Conservation (phyloP, 2,888 invertebrate species). For the Cantharis lateralis region DNA sequence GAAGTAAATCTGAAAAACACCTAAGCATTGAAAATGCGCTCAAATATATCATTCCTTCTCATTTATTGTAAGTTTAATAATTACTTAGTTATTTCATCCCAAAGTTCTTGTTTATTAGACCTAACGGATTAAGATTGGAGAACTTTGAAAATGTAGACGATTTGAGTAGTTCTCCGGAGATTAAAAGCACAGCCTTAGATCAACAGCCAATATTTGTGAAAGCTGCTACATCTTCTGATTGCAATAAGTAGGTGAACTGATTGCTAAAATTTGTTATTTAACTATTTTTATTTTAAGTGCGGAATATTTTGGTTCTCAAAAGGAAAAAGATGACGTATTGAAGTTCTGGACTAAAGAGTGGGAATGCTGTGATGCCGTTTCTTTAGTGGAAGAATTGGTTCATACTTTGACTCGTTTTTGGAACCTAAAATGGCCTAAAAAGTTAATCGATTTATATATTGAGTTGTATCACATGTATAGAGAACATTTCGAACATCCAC, state of each 20-base stretch:
- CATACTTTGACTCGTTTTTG: constrained; percentile 64
- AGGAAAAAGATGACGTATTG: constrained; percentile 68
- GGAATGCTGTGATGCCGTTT: constrained; percentile 63
- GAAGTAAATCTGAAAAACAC: constrained; percentile 63
- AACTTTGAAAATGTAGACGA: constrained; percentile 53
- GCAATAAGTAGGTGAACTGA: constrained; percentile 5
- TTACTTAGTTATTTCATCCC: not conserved
- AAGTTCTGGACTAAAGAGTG: constrained; percentile 66
- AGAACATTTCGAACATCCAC: constrained; percentile 60
- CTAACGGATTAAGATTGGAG: constrained; percentile 39
- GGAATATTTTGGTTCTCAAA: constrained; percentile 69
- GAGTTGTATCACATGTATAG: constrained; percentile 63
- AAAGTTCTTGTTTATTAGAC: constrained; percentile 41
- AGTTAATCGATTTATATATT: constrained; percentile 63
- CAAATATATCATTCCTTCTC: constrained; percentile 67
- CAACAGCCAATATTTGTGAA: constrained; percentile 45
- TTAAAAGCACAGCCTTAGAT: constrained; percentile 65
- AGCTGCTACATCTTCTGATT: constrained; percentile 7
- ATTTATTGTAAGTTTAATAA: constrained; percentile 56
- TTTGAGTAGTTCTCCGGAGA: constrained; percentile 66
- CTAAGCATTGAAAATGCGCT: constrained; percentile 72
- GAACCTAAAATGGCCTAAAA: constrained; percentile 68
- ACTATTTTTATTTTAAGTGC: constrained; percentile 38
- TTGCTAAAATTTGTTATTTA: not conserved
- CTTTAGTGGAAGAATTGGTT: constrained; percentile 65